Conservation (phyloP, 2,888 invertebrate genomes). For the Anarsia innoxiella region DNA sequence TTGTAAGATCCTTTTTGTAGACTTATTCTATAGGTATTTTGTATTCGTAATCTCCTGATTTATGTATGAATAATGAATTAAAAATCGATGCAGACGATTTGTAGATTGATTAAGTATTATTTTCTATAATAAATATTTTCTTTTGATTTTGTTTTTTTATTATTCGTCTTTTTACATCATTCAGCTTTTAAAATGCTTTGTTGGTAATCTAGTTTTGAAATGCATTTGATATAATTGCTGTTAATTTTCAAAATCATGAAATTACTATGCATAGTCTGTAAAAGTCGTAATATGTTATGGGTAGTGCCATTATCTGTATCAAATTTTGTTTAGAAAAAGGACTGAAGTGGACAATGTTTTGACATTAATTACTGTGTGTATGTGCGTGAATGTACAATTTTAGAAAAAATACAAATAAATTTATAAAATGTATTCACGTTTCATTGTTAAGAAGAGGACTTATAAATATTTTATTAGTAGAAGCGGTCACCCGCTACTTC, state of each 20-base stretch:
- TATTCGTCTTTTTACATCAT: too few species aligned
- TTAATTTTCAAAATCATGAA: slow-evolving; percentile 19
- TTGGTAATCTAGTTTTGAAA: slow-evolving; percentile 10
- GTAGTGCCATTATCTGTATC: slow-evolving; percentile 46
- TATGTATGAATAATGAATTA: slow-evolving; percentile 39
- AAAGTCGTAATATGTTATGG: slow-evolving; percentile 16
- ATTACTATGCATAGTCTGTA: slow-evolving; percentile 6
- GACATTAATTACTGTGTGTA: slow-evolving; percentile 60
- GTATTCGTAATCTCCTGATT: slow-evolving; percentile 72
- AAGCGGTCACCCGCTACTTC: too few species aligned
- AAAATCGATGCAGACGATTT: slow-evolving; percentile 47
- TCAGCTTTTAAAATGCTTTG: slow-evolving; percentile 16
- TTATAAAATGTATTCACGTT: slow-evolving; percentile 34
- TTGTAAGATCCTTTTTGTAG: slow-evolving; percentile 68
- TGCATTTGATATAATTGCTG: slow-evolving; percentile 20
- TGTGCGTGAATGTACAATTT: slow-evolving; percentile 72
- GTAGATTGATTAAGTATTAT: slow-evolving; percentile 67
- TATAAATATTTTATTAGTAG: slow-evolving; percentile 4
- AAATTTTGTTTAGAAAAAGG: slow-evolving; percentile 28
- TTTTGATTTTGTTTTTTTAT: slow-evolving; percentile 13
- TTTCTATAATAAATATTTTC: slow-evolving; percentile 64
- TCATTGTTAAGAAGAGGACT: too few species aligned
- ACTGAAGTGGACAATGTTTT: slow-evolving; percentile 40
- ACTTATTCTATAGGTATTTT: slow-evolving; percentile 66
- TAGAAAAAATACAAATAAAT: slow-evolving; percentile 61